Evolutionary conservation across 2,797 vertebrate species (phyloP).

Genomic region (Chloroceryle inda): DNA sequence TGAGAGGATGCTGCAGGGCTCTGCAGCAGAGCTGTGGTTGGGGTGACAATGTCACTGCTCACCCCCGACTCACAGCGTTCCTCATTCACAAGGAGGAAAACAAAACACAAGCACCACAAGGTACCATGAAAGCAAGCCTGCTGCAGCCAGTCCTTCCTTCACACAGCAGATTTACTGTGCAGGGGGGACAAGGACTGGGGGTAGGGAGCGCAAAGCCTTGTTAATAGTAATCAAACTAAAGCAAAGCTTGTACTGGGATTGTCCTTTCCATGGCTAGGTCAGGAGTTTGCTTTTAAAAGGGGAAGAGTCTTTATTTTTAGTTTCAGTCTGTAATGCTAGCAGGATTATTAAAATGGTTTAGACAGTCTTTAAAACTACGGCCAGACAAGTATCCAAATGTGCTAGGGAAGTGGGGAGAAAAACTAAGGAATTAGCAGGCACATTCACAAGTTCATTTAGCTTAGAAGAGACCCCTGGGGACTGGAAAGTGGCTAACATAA

Average conservation of each 20-base stretch:
- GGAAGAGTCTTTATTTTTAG: background rate
- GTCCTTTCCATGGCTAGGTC: background rate
- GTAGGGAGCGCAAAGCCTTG: background rate
- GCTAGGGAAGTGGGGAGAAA: conserved; percentile 39
- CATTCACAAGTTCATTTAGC: conserved; percentile 74
- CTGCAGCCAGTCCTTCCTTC: background rate
- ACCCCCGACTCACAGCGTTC: background rate
- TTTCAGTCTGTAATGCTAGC: background rate
- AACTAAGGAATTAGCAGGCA: conserved; percentile 67
- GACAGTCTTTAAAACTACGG: conserved; percentile 28
- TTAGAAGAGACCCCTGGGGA: conserved; percentile 73
- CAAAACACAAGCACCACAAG: background rate
- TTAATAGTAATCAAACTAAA: conserved; percentile 9
- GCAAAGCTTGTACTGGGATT: background rate
- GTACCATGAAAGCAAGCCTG: background rate
- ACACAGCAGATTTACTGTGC: background rate
- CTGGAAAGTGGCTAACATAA: conserved; percentile 54
- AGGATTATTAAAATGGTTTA: conserved; percentile 42
- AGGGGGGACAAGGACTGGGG: background rate
- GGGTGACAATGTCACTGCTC: background rate
- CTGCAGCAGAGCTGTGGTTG: background rate
- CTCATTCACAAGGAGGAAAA: background rate
- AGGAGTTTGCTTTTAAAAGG: conserved; percentile 25
- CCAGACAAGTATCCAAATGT: conserved; percentile 47
- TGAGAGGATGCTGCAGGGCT: background rate